Conservation (phyloP, 2,888 invertebrate genomes). For the Oscheius sp. region DNA sequence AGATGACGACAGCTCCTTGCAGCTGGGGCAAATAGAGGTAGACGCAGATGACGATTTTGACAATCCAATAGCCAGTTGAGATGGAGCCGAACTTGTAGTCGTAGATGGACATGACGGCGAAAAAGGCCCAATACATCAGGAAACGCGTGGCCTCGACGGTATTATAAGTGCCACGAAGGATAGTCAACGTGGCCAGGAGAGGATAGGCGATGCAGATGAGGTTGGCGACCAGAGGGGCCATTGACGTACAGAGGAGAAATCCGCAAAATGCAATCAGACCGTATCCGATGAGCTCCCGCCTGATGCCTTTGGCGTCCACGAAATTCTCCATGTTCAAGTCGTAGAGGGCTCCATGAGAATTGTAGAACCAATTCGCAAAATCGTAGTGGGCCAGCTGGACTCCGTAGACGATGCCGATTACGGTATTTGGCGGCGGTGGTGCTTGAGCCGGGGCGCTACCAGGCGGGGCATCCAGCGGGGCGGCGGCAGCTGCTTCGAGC, state of each 20-base stretch:
- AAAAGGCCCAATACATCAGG: neutral
- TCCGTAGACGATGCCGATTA: neutral
- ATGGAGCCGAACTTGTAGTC: neutral
- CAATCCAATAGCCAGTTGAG: neutral
- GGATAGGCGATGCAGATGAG: neutral
- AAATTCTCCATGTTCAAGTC: neutral
- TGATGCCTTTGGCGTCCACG: neutral
- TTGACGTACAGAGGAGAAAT: neutral
- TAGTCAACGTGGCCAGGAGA: neutral
- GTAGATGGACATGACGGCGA: neutral
- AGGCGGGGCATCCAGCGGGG: too few relatives aligned
- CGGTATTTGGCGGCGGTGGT: neutral
- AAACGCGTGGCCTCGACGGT: too few relatives aligned
- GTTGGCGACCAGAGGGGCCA: neutral
- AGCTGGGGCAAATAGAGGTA: neutral
- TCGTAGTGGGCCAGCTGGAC: neutral
- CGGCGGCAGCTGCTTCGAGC: too few relatives aligned
- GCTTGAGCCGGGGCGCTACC: too few relatives aligned
- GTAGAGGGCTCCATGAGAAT: neutral
- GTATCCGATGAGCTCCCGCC: neutral
- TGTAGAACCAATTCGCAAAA: neutral
- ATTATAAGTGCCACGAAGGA: neutral
- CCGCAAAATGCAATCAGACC: neutral
- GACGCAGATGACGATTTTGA: neutral
- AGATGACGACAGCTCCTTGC: neutral